Percentiles rank a stretch among this genome's conserved stretches.
Conservation (phyloP, 2,113 vertebrate species). For the Oreochromis tanganicae region DNA sequence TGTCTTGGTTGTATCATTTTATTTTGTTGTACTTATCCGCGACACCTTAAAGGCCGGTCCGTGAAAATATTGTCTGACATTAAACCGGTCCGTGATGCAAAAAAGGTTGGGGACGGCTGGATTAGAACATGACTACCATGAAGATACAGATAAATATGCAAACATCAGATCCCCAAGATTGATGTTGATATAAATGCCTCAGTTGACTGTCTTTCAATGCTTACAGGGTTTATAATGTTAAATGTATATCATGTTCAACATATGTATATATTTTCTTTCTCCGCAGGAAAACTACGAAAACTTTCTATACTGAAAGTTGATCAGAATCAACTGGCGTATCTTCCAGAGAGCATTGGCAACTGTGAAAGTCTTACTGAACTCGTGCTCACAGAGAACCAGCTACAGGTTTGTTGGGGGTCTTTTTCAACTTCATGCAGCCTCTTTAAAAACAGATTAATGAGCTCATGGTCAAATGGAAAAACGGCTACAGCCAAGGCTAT, state of each 20-base stretch:
- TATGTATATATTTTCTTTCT: neutral
- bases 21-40: neutral
- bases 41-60: neutral
- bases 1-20: no score
- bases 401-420: constrained; percentile 77
- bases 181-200: neutral
- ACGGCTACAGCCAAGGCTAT: neutral
- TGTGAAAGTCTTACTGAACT: constrained; percentile 95
- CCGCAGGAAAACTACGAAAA: constrained; percentile 82
- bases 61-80: neutral
- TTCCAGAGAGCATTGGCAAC: constrained; percentile 89
- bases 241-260: neutral
- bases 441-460: neutral
- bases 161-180: neutral
- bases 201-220: neutral
- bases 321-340: constrained; percentile 86
- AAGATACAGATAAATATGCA: neutral
- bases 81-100: neutral
- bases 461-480: neutral
- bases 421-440: neutral
- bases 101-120: neutral
- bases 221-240: neutral
- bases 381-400: constrained; percentile 92
- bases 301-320: constrained; percentile 95
- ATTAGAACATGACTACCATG: neutral